Base-by-base conservation (phyloP, 2,113 vertebrate genomes). In the Lamprologus speciosus region DNA sequence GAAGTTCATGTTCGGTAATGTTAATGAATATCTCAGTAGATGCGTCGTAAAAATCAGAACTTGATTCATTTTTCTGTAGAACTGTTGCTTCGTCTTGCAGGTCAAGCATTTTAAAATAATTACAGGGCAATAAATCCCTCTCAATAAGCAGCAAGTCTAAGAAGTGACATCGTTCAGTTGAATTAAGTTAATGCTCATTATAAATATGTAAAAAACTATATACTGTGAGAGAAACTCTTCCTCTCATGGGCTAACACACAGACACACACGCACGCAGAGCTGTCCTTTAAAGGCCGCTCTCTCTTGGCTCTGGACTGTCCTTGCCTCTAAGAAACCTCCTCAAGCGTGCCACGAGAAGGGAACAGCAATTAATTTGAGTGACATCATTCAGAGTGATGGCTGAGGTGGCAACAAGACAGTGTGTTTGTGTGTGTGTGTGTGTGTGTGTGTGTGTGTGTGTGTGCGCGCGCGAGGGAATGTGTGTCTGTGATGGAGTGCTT, bases 311-410 rank as follows among this genome's bases (percentile, higher is more conserved):
- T 13, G 70, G 87, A 93, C 94, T 93, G 94, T 89, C 94, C 93
- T 94, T 95, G 93, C 87, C 91, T 93, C 92, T 88, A 63, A 89
- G 75, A 95, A 95, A 93, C 83, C 93, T 94, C 93, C 93, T 92
- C 94, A 92, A 95, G 94, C 91, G 33, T 91, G 88, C 93, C 90
- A 92, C 58, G 31, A 90, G 89, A 93, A 93, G 89, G 85, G 90
- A 95, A 89, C 89, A 88, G 93, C 92, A 94, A 95, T 96, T 96
- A 95, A 93, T 93, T 89, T 94, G 94, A 96, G 93, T 94, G 93
- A 95, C 93, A 96, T 94, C 94, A 95, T 90, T 94, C 91, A 91
- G 90, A 94, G 87, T 93, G 95, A 95, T 93, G 90, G 93, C 92
- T 87, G 91, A 91, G 88, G 90, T 91, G 92, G 85, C 81, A 45